These are phyloP conservation scores for Peribatodes rhomboidaria DNA, from an alignment of 2,888 invertebrate species.

Conservation along the genomic window DNA sequence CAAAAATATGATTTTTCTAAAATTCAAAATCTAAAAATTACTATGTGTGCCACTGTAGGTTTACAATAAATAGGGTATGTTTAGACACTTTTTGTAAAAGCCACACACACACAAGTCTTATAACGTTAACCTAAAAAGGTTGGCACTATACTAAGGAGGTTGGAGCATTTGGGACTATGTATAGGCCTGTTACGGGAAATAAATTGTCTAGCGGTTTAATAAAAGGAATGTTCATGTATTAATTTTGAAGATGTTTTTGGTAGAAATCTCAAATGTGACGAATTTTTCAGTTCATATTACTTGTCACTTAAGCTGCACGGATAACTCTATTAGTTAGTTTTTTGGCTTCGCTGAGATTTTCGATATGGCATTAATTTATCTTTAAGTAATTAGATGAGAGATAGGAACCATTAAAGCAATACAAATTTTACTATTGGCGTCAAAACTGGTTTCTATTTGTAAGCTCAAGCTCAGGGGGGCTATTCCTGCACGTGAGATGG, in stretches of 20 bases:
- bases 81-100: background rate
- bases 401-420: too few species aligned
- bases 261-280: too few species aligned
- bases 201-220: slow-evolving; percentile 4
- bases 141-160: slow-evolving; percentile 11
- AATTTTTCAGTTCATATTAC: background rate
- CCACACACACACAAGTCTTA: background rate
- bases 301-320: background rate
- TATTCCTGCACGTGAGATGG: too few species aligned
- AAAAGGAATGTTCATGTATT: background rate
- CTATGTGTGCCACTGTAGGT: too few species aligned
- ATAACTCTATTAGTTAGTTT: background rate
- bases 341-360: too few species aligned
- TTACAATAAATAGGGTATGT: too few species aligned
- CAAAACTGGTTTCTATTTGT: background rate
- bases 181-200: slow-evolving; percentile 11
- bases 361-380: too few species aligned
- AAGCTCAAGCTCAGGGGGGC: too few species aligned
- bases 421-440: background rate
- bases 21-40: too few species aligned
- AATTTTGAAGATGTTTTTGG: too few species aligned
- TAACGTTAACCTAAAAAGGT: slow-evolving; percentile 17
- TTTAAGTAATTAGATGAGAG: too few species aligned
- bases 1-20: too few species aligned
- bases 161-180: background rate